phyloP scores from a whole-genome alignment of 2,113 vertebrate genomes.

The Anguilla rostrata region DNA sequence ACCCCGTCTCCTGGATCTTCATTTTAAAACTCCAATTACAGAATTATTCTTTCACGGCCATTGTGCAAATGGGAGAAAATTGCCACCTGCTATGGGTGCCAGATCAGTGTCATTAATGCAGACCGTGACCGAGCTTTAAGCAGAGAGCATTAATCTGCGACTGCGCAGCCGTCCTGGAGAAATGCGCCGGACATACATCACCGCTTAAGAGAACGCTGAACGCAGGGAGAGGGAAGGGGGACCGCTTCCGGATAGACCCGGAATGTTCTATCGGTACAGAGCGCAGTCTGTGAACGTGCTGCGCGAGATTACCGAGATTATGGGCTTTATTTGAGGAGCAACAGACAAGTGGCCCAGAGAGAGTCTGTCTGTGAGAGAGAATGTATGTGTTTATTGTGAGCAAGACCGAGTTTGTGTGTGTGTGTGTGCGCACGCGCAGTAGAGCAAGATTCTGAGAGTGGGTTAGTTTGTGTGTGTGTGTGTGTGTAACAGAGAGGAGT shows the following conservation, averaged over 20 bases:
- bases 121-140: conserved; percentile 42
- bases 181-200: conserved; percentile 44
- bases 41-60: conserved; percentile 4
- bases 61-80: conserved; percentile 50
- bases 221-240: conserved; percentile 23
- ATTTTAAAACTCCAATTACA: background rate
- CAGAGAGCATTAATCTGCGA: conserved; percentile 54
- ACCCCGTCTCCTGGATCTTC: background rate
- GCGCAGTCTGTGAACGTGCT: conserved; percentile 47
- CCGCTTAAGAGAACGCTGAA: conserved; percentile 47
- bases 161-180: conserved; percentile 41
- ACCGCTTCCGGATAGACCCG: conserved; percentile 22
- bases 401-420: too few species aligned
- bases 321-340: conserved; percentile 12
- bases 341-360: conserved; percentile 6
- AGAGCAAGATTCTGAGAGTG: too few species aligned
- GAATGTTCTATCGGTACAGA: conserved; percentile 28
- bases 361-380: background rate
- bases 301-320: conserved; percentile 44
- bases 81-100: conserved; percentile 44
- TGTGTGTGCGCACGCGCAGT: background rate
- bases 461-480: too few species aligned
- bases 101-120: conserved; percentile 53
- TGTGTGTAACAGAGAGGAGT: too few species aligned
- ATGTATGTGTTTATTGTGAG: too few species aligned